A percentile compares a stretch with the other conserved stretches of the same genome.
phyloP scores from a whole-genome alignment of 2,797 vertebrate species.

The Melanotaenia nigrans region DNA sequence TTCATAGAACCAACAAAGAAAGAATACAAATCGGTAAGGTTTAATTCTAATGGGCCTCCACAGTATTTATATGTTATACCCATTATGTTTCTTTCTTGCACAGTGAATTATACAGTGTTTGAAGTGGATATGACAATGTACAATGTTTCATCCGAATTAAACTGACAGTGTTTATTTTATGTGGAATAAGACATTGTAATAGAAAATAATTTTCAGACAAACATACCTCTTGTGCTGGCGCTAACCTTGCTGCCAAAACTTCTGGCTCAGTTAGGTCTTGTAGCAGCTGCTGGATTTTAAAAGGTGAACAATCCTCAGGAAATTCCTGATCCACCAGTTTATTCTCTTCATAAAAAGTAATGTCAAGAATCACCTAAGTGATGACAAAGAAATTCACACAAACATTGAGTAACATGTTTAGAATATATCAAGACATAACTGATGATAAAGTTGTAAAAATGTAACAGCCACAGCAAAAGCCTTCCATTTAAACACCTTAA shows the following conservation, averaged over 20 bases:
- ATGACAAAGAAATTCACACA: slow-evolving; percentile 36
- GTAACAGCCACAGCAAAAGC: neutral
- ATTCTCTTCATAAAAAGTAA: slow-evolving; percentile 97
- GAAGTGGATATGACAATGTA: neutral
- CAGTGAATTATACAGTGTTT: too few relatives aligned
- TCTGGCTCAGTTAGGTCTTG: slow-evolving; percentile 93
- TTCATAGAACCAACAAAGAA: neutral
- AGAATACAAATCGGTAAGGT: neutral
- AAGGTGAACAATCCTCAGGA: slow-evolving; percentile 89
- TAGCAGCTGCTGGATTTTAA: slow-evolving; percentile 92
- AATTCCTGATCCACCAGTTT: slow-evolving; percentile 96
- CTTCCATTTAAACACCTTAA: neutral
- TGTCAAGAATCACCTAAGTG: slow-evolving; percentile 90
- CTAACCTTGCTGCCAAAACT: slow-evolving; percentile 85
- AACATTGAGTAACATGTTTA: neutral
- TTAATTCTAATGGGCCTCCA: too few relatives aligned
- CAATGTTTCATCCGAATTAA: neutral
- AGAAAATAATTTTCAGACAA: neutral
- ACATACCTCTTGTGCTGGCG: slow-evolving; percentile 85
- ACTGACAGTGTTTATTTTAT: neutral
- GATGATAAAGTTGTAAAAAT: neutral
- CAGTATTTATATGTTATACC: too few relatives aligned
- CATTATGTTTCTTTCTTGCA: too few relatives aligned
- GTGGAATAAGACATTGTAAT: slow-evolving; percentile 1
- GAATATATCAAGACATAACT: neutral